Base-by-base conservation (phyloP, 1,140 invertebrate genomes). In the Macrobrachium nipponense region DNA sequence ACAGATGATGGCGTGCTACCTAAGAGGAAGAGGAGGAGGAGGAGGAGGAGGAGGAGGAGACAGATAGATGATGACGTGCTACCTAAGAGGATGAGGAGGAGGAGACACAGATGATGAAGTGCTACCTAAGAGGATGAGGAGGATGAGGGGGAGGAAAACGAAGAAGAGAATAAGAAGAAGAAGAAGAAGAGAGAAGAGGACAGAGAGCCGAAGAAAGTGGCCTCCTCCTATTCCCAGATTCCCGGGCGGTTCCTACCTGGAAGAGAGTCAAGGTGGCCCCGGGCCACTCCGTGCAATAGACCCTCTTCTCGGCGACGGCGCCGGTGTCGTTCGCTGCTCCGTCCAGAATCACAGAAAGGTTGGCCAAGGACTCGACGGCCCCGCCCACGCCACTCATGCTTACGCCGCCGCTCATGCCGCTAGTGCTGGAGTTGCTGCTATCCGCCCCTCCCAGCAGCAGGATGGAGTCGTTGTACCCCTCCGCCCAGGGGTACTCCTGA, bases 221-320 rank as follows among this genome's bases (percentile, higher is more conserved):
- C 18, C 44, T 79, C n/a, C 17, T 20, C 1, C 15, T 27, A 8
- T n/a, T n/a, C n/a, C n/a, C n/a, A n/a, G n/a, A n/a, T n/a, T n/a
- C n/a, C n/a, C n/a, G n/a, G n/a, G n/a, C 77, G 8, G 17, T 44
- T 4, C 59, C 20, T 60, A 85, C 82, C 92, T 95, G 95, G 91
- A 96, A 96, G 36, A 80, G 79, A 23, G 64, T 80, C 15, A 80
- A 27, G 8, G 61, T 80, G 2, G 79, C 79, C 3, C 79, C 79
- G 20, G 61, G n/a, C 82, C 82, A 83, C 61, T 83, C 82, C 2
- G 27, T 83, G 20, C 82, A 83, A 27, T 73, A 73, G 68, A 70
- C 20, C 4, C 23, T 12, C 20, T 43, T 70, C n/a, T 72, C 80
- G 18, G 70, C 59, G 14, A 20, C 23, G 12, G 43, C 58, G 18